Percentiles rank a stretch among this genome's conserved stretches.
Conservation (phyloP, 30 jellyfish, hydroid and myxozoan species). For the Cassiopea xamachana region DNA sequence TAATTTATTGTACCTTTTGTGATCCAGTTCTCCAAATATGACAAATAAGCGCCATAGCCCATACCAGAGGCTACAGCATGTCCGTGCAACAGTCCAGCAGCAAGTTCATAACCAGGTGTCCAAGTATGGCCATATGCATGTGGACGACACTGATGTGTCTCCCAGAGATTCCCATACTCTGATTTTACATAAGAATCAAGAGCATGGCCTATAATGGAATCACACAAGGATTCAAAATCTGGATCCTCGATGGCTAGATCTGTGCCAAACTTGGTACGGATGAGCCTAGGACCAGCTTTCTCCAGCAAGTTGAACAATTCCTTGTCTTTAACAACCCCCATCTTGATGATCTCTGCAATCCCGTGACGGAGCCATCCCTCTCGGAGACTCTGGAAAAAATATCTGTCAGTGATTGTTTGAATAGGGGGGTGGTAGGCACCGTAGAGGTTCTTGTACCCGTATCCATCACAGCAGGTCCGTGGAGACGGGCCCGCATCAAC, state of each 20-base stretch:
- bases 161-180: conserved; percentile 74
- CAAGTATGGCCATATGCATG: conserved; percentile 78
- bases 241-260: conserved; percentile 34
- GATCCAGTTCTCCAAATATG: conserved; percentile 55
- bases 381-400: conserved; percentile 43
- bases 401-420: conserved; percentile 63
- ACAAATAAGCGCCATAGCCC: conserved; percentile 71
- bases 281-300: conserved; percentile 63
- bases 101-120: conserved; percentile 74
- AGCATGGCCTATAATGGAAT: conserved; percentile 63
- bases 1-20: conserved; percentile 10
- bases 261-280: conserved; percentile 69
- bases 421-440: conserved; percentile 78
- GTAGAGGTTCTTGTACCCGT: conserved; percentile 63
- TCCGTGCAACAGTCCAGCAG: conserved; percentile 75
- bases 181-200: conserved; percentile 59
- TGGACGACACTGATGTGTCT: conserved; percentile 74
- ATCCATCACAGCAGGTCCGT: conserved; percentile 70
- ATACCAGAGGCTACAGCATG: conserved; percentile 72
- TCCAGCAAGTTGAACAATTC: conserved; percentile 47
- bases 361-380: conserved; percentile 78
- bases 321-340: conserved; percentile 65
- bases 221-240: conserved; percentile 60
- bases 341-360: conserved; percentile 68
- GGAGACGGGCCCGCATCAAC: conserved; percentile 80